Evolutionary conservation across 2,888 invertebrate genomes (phyloP), one percentile per base, ranked within the genome.

Genomic region (Drosophila robusta): DNA sequence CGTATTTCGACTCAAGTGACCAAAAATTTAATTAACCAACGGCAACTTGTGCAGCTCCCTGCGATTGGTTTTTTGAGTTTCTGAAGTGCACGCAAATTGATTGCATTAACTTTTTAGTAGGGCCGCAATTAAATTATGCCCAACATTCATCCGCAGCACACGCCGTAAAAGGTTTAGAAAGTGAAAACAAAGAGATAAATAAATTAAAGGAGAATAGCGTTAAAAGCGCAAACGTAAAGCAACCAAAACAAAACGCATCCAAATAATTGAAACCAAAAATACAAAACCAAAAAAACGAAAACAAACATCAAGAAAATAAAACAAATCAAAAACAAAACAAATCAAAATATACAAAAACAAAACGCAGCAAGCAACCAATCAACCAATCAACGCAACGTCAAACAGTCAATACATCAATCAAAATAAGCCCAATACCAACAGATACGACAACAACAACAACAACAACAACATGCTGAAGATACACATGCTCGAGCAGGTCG

Each of bases 401-500:
- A 65, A 9, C 51, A 60, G 45, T 36, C 49, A 47, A 41, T 36
- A 26, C 38, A 47, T 47, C 66, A 50, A 69, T 41, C 38, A 46
- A 52, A 18, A 12, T 3, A 24, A 45, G 3, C 24, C 45, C 14
- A 34, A 24, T 22, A 34, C 22, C 44, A 55, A 41, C 46, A 34
- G 44, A 14, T 41, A 32, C 29, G 11, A 24, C 3, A 24, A 9
- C 5, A 16, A 38, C 29, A 70, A 24, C 3, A 24, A 9, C 5
- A 16, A 38, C 29, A 70, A 57, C 61, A 61, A 39, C 46, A 95
- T 95, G 95, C 93, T 95, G 93, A 95, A 95, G 93, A 95, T 95
- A 93, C 95, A 95, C 92, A 95, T 95, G 95, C 93, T 95, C 93
- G 95, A 95, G 90, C 95, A 95, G 89, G 94, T 95, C 90, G 95